A percentile compares a stretch with the other conserved stretches of the same genome.
Evolutionary conservation across 2,797 vertebrate genomes (phyloP).

Genomic region (Lepus oiostolus): DNA sequence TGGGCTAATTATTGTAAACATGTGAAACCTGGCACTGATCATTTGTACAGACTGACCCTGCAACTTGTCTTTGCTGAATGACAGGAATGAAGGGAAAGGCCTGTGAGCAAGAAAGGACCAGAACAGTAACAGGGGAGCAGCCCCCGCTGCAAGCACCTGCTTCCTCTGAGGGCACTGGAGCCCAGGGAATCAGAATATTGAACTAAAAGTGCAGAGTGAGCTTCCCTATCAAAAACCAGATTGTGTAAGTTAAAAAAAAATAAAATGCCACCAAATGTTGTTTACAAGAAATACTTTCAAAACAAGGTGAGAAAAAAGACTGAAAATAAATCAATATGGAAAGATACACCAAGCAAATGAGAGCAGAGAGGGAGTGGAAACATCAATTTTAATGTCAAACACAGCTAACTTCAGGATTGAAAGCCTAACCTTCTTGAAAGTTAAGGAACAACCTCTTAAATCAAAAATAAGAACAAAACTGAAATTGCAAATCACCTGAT

Average conservation of each 20-base stretch:
- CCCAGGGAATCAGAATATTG: background rate
- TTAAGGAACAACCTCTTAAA: conserved; percentile 2
- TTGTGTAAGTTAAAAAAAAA: conserved; percentile 71
- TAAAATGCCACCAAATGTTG: conserved; percentile 77
- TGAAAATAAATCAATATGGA: conserved; percentile 73
- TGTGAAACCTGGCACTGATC: background rate
- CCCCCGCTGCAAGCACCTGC: background rate
- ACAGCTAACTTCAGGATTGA: conserved; percentile 9
- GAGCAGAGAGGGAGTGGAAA: conserved; percentile 34
- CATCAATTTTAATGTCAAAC: conserved; percentile 38
- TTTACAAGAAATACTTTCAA: conserved; percentile 79
- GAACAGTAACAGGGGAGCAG: background rate
- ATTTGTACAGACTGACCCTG: background rate
- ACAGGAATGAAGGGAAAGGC: background rate
- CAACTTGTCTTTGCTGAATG: background rate
- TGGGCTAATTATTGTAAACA: background rate
- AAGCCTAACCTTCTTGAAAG: conserved; percentile 63
- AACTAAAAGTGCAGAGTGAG: conserved; percentile 21
- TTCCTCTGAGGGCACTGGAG: background rate
- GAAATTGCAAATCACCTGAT: conserved; percentile 51
- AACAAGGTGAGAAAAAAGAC: conserved; percentile 75
- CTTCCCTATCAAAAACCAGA: conserved; percentile 69
- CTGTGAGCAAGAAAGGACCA: background rate
- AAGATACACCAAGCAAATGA: conserved; percentile 59
- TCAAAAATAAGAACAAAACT: conserved; percentile 62